Base-by-base conservation (phyloP, 2,797 vertebrate species). In the Lutjanus campechanus region DNA sequence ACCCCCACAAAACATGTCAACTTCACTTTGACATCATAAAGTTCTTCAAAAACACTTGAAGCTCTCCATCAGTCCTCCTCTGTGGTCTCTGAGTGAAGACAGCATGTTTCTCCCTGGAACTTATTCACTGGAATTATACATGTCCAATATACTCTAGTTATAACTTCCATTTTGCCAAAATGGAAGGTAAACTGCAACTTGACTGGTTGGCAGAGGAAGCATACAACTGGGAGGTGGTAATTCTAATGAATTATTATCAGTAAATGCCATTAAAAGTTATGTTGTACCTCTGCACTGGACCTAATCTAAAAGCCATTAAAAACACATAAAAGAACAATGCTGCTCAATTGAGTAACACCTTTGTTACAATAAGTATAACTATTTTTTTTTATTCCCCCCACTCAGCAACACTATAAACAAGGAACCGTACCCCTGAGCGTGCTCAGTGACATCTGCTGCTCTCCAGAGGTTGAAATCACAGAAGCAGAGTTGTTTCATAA, bases 381-480 rank as follows among this genome's bases (percentile, higher is more conserved):
- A 29, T 3, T 25, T 5, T 46, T 17, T 51, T 25, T 15, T 8
- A 60, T 60, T n/a, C 17, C n/a, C 64, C 0, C 0, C 7, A 41
- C 40, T 40, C 17, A 51, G 56, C 47, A 59, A 41, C 22, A 25
- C 10, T 19, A 11, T 19, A 46, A 56, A 49, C 60, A 46, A 59
- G 0, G 6, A 16, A n/a, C 2, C 29, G n/a, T 8, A 25, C 22
- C 47, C 41, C 47, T 12, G n/a, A 66, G 3, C 40, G 40, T 65
- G 53, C n/a, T 64, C 22, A 19, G 51, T 53, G 51, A 60, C 75
- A 60, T 47, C 64, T 64, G 46, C 59, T 58, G 4, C 20, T 69
- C 59, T 20, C 58, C 13, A 41, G 11, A 16, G 55, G 20, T n/a
- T 0, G 0, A 58, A 25, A 81, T 8, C n/a, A 22, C 16, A 74